Base-by-base conservation (phyloP, 2,113 vertebrate species). In the Etia nguti region DNA sequence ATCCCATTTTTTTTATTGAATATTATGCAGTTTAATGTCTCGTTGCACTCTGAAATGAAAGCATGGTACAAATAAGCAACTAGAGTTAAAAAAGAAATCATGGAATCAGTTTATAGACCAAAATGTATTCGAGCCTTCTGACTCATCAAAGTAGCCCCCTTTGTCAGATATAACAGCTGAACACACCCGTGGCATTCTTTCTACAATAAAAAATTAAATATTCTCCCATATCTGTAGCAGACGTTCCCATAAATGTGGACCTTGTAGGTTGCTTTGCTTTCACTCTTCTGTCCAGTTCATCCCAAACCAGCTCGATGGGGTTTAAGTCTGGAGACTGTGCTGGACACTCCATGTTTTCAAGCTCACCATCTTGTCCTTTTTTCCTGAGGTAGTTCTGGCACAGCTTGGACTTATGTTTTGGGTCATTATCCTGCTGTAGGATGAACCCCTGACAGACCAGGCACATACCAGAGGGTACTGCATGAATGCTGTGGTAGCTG, bases 361-460 rank as follows among this genome's bases (percentile, higher is more conserved):
- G 46, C 46, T 48, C 48, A 18, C 48, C 4, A 50, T 50, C 48
- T 18, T 20, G 7, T 18, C 18, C 16, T 50, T 50, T 50, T 0
- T 50, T 50, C 48, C 48, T 20, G 48, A 50, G 48, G 16, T 50
- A 0, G 7, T 9, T 50, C 4, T 50, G 48, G 48, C 48, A 50
- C 12, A 50, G 48, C 16, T 50, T 20, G 46, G 15, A 50, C 4
- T 50, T 0, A 50, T 9, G 48, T 0, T 50, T 50, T n/a, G 18
- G 8, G 20, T 54, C 20, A n/a, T 54, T n/a, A 54, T 54, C 20
- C 1, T 54, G 50, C 20, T 54, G 9, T 1, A 54, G 50, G 50
- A 10, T 54, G 50, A 54, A 54, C 1, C 50, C 9, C 9, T 0
- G 50, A 54, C 50, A 2, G 3, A n/a, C 50, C 10, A 0, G 20